A percentile compares a stretch with the other conserved stretches of the same genome.
phyloP scores from a whole-genome alignment of 92 coral and sea anemone genomes.

The Umimayanthus kanabou region DNA sequence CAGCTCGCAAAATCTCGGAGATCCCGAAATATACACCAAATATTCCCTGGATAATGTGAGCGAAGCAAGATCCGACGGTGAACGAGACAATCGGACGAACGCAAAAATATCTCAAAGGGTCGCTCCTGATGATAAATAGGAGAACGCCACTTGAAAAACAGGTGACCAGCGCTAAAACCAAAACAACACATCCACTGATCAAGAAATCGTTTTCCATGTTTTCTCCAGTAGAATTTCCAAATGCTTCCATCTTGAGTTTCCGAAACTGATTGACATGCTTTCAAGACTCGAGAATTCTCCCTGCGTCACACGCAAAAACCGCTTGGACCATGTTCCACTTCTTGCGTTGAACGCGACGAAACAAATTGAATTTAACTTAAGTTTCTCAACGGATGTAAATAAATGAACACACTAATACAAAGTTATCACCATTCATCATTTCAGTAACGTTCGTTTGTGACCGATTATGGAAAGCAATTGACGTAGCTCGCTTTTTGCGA shows the following conservation, averaged over 20 bases:
- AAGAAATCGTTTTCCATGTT: background rate
- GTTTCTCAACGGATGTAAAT: background rate
- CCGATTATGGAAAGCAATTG: background rate
- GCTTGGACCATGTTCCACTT: too few species aligned
- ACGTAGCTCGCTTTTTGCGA: background rate
- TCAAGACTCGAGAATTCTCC: background rate
- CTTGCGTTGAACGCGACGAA: background rate
- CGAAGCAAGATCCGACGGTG: slow-evolving; percentile 24
- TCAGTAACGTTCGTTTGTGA: background rate
- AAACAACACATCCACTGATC: slow-evolving; percentile 9
- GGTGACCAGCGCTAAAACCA: slow-evolving; percentile 26
- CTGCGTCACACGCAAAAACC: background rate
- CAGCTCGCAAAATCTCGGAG: slow-evolving; percentile 22
- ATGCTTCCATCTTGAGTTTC: background rate
- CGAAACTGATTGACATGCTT: background rate
- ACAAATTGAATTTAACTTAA: background rate
- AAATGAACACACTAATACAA: background rate
- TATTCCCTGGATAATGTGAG: slow-evolving; percentile 31
- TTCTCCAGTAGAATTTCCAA: background rate
- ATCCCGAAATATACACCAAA: slow-evolving; percentile 39
- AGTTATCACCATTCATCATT: background rate
- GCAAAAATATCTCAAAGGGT: slow-evolving; percentile 25
- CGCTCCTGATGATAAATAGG: slow-evolving; percentile 8
- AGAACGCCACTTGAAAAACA: slow-evolving; percentile 31
- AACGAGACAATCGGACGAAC: slow-evolving; percentile 32